Evolutionary conservation across 2,888 invertebrate species (phyloP), one percentile per base, ranked within the genome.

Genomic region (Rotaria socialis): DNA sequence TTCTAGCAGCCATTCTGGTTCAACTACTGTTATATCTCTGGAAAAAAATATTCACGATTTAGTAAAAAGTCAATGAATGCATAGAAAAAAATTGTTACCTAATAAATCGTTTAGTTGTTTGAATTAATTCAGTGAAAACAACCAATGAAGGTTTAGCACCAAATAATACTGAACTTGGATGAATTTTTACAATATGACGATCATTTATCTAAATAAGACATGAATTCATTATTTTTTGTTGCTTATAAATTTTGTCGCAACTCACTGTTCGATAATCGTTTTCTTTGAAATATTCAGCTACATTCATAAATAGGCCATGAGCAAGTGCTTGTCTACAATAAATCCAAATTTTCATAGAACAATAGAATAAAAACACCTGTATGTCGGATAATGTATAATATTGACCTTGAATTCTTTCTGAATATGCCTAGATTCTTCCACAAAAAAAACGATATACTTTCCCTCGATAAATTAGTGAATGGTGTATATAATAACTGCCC

Each of bases 261-360:
- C 93, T 92, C 91, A 94, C 93, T 85, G 94, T 94, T 87, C 93
- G 90, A 90, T 95, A 95, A 88, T 93, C 93, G 88, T 94, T 94
- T 89, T 94, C 94, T 85, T 93, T 93, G 89, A 94, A 94, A 43
- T 95, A 91, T 92, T 95, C 94, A 5, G 96, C 96, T 88, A 95
- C 93, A 91, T 96, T 96, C 90, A 94, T 94, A 90, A 94, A 95
- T 86, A 96, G 92, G 0, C 96, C 96, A 86, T 94, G 93, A 22
- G 95, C 90, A 55, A 97, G 91, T 90, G 96, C 95, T 90, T 95
- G 95, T 86, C 96, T 92, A 85, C 35, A 27, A 27, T 16, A n/a
- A 11, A 60, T n/a, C 35, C 7, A 85, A 47, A 47, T 47, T 47
- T 11, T 47, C 7, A 47, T 11, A 47, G 2, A 47, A 0, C 11